Evolutionary conservation across 53 echinoderm and acorn worm genomes (phyloP).

Genomic region (Crossaster papposus): DNA sequence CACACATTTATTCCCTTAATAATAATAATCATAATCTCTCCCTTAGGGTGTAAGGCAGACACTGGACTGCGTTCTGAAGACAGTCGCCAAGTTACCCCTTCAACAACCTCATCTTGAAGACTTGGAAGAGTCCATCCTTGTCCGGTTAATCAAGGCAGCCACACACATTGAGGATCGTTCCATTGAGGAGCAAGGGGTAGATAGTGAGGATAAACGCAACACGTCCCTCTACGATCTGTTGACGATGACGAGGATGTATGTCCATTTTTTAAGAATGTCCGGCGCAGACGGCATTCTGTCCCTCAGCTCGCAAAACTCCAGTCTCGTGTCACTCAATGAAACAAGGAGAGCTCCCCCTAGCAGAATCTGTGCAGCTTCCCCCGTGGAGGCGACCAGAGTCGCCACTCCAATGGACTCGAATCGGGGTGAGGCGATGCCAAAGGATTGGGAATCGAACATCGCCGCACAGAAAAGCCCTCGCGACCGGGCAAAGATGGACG

Average conservation of each 20-base stretch:
- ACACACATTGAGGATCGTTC: slow-evolving; percentile 52
- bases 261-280: slow-evolving; percentile 3
- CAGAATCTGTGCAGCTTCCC: neutral
- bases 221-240: slow-evolving; percentile 12
- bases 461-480: neutral
- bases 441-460: neutral
- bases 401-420: neutral
- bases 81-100: slow-evolving; percentile 68
- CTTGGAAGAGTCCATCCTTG: slow-evolving; percentile 56
- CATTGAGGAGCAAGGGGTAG: slow-evolving; percentile 8
- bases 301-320: slow-evolving; percentile 25
- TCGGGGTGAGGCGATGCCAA: neutral
- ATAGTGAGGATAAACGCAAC: neutral
- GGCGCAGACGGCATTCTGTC: slow-evolving; percentile 18
- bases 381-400: neutral
- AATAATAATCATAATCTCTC: neutral
- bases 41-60: slow-evolving; percentile 70
- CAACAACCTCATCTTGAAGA: slow-evolving; percentile 38
- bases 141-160: slow-evolving; percentile 58
- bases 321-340: neutral
- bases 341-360: neutral
- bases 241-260: slow-evolving; percentile 26
- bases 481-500: neutral
- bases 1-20: too few species aligned
- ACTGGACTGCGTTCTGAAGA: slow-evolving; percentile 79